A percentile compares a stretch with the other conserved stretches of the same genome.
Evolutionary conservation across 2,797 vertebrate genomes (phyloP).

Genomic region (Myotis planiceps): DNA sequence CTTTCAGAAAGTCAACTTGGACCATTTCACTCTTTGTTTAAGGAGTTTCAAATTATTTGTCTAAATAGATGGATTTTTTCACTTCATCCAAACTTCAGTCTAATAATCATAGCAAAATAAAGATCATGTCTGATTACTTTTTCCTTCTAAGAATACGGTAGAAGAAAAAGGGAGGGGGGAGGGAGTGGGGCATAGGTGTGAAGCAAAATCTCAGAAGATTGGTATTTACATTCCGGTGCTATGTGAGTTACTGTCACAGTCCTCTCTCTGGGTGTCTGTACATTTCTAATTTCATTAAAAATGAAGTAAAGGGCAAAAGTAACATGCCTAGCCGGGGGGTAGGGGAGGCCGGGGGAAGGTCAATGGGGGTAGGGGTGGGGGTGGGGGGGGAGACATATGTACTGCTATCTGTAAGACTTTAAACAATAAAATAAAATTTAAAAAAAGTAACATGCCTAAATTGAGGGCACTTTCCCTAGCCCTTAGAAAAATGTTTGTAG

Average conservation of each 20-base stretch:
- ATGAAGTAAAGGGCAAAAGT: constrained; percentile 24
- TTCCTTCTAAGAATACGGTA: neutral
- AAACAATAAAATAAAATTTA: no score
- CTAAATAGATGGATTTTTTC: neutral
- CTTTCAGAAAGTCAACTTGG: neutral
- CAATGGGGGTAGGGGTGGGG: no score
- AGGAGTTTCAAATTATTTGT: constrained; percentile 16
- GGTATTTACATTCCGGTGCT: neutral
- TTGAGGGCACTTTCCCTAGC: constrained; percentile 41
- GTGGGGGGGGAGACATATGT: no score
- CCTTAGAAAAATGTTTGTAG: constrained; percentile 57
- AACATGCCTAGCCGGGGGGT: neutral
- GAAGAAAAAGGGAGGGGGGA: neutral
- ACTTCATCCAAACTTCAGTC: neutral
- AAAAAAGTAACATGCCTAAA: neutral
- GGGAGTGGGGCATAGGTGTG: neutral
- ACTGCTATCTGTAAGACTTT: no score
- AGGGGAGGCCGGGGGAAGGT: no score
- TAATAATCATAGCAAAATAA: neutral
- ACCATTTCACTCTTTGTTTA: constrained; percentile 16
- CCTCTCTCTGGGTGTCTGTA: neutral
- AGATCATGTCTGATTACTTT: neutral
- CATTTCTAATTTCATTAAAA: constrained; percentile 25
- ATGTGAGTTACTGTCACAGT: neutral
- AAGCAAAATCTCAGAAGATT: neutral